These are phyloP conservation scores for Turritopsis dohrnii DNA, from an alignment of 30 jellyfish, hydroid and myxozoan species.

Conservation along the genomic window DNA sequence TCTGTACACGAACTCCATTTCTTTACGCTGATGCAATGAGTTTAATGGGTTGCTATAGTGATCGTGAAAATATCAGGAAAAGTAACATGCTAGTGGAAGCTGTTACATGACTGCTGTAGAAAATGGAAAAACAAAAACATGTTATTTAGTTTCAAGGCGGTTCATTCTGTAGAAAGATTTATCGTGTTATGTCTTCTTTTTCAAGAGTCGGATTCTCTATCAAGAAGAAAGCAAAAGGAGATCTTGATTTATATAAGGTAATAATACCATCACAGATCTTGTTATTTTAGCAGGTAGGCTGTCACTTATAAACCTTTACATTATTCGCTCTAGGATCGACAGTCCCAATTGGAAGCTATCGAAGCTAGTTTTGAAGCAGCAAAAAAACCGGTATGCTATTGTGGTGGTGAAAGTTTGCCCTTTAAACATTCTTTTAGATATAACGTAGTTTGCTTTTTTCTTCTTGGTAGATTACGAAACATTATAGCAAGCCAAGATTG, in stretches of 20 bases:
- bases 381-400: slow-evolving; percentile 78
- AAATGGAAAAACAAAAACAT: too few species aligned
- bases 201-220: slow-evolving; percentile 84
- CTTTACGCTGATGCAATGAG: too few species aligned
- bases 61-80: too few species aligned
- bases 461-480: slow-evolving; percentile 52
- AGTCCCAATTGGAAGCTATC: slow-evolving; percentile 77
- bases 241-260: slow-evolving; percentile 84
- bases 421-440: background rate
- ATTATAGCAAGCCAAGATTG: slow-evolving; percentile 80
- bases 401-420: background rate
- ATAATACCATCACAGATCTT: background rate
- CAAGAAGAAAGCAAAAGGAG: slow-evolving; percentile 69
- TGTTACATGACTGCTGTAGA: too few species aligned
- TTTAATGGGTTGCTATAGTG: too few species aligned
- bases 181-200: slow-evolving; percentile 12
- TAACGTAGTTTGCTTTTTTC: background rate
- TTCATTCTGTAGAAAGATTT: too few species aligned
- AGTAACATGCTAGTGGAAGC: too few species aligned
- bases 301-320: background rate
- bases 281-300: background rate
- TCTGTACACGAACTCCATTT: background rate
- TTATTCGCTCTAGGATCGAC: slow-evolving; percentile 69
- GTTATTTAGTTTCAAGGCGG: too few species aligned
- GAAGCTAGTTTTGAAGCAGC: slow-evolving; percentile 99